Base-by-base conservation (phyloP, 2,888 invertebrate genomes). In the Ochropacha duplaris region DNA sequence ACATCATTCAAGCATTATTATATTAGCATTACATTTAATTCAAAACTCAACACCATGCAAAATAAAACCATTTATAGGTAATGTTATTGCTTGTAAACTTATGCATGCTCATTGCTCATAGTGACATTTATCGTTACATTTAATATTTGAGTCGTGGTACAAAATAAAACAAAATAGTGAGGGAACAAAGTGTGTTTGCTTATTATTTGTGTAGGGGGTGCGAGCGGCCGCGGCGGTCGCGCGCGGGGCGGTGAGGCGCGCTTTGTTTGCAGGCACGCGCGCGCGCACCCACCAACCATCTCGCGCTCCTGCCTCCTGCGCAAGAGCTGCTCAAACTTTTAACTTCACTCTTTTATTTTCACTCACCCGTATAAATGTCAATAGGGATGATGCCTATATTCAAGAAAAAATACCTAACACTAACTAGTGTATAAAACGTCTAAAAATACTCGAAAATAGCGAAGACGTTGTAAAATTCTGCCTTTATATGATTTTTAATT, bases 261-360 rank as follows among this genome's bases (percentile, higher is more conserved):
- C 85, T 85, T 87, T 88, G 88, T 88, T 86, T 83, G 86, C 76
- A 74, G 76, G 87, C 88, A 87, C 87, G 88, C 86, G 87, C 83
- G 70, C 76, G 36, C 5, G 39, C 39, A 72, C 69, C 74, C 67
- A 69, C 71, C 72, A 75, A 70, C 69, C 69, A 67, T 66, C 72
- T 71, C 66, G 65, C 67, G 66, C 68, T 76, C 73, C 71, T 68
- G 72, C 71, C 68, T 76, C 73, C 71, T 68, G 72, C 71, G 79
- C 77, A 74, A 70, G 68, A 58, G 77, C 56, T 72, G 64, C 74
- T 82, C 85, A 85, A 83, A 67, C 79, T 82, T 78, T 75, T 3
- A 14, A 14, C 22, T 55, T 28, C 50, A 34, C 54, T 54, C 16
- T 16, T 44, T 26, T 26, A 39, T 49, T 26, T 44, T 44, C 44